These are phyloP conservation scores for Tautogolabrus adspersus DNA, from an alignment of 2,113 vertebrate genomes.

Conservation along the genomic window DNA sequence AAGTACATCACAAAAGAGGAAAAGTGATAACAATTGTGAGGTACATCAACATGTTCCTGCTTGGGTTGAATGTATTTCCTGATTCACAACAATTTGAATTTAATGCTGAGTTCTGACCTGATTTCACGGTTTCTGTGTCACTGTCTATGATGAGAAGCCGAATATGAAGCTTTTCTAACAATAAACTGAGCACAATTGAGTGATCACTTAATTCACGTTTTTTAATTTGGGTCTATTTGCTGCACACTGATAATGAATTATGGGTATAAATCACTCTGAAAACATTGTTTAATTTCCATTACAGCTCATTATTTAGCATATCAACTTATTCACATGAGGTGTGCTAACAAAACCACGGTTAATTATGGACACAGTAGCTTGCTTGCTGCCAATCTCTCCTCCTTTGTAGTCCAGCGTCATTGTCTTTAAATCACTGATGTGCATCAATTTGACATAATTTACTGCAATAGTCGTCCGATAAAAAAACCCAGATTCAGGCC, in stretches of 20 bases:
- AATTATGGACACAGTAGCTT: slow-evolving; percentile 42
- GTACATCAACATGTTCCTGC: neutral
- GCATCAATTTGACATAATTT: slow-evolving; percentile 31
- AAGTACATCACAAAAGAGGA: neutral
- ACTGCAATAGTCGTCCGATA: slow-evolving; percentile 49
- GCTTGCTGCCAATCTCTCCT: slow-evolving; percentile 32
- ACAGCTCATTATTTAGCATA: slow-evolving; percentile 63
- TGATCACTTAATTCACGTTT: slow-evolving; percentile 24
- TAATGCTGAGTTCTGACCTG: neutral
- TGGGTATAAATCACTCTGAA: slow-evolving; percentile 46
- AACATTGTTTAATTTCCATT: slow-evolving; percentile 50
- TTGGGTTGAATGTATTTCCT: neutral
- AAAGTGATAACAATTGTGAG: no score
- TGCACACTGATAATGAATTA: slow-evolving; percentile 43
- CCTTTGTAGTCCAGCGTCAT: slow-evolving; percentile 4
- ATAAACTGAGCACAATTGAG: neutral
- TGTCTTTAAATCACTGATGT: slow-evolving; percentile 21
- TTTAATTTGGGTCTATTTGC: slow-evolving; percentile 40
- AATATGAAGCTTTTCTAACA: slow-evolving; percentile 16
- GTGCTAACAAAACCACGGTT: slow-evolving; percentile 39
- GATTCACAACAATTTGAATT: neutral
- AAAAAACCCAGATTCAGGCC: no score
- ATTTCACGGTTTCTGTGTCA: slow-evolving; percentile 11
- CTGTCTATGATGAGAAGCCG: slow-evolving; percentile 10
- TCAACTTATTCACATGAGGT: slow-evolving; percentile 59